Conservation (phyloP, 2,797 vertebrate species). For the Oryzias sinensis region DNA sequence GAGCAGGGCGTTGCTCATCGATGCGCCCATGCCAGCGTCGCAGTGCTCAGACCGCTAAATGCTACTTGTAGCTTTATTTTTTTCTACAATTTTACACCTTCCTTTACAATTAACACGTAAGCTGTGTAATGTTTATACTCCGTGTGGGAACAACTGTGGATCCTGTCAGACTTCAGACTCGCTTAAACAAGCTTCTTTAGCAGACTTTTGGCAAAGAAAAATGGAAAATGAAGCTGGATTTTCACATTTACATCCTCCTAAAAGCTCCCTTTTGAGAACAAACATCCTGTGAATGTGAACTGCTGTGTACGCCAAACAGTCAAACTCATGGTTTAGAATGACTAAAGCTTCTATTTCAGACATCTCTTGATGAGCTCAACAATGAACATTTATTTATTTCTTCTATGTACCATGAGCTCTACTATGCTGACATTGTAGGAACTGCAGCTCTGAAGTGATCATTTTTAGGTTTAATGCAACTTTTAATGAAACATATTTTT, state of each 20-base stretch:
- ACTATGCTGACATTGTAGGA: slow-evolving; percentile 1
- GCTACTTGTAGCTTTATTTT: no score
- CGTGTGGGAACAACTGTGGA: background rate
- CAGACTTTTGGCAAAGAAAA: slow-evolving; percentile 1
- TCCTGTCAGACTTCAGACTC: slow-evolving; percentile 6
- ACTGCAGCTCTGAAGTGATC: slow-evolving; percentile 2
- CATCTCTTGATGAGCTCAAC: slow-evolving; percentile 18
- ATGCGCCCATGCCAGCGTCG: no score
- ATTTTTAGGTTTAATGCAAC: slow-evolving; percentile 3
- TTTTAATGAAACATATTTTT: no score
- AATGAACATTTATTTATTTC: slow-evolving; percentile 7
- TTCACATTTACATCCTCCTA: slow-evolving; percentile 1
- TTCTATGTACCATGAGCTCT: slow-evolving; percentile 1
- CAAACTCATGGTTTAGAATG: slow-evolving; percentile 7
- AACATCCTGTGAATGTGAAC: slow-evolving; percentile 13
- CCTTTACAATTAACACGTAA: background rate
- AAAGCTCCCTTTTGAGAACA: slow-evolving; percentile 1
- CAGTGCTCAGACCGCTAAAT: no score
- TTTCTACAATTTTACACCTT: background rate
- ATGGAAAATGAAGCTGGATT: no score
- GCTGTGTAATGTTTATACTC: slow-evolving; percentile 3
- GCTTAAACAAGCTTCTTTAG: slow-evolving; percentile 9
- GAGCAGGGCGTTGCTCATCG: no score
- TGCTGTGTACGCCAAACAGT: slow-evolving; percentile 9
- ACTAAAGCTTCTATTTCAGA: slow-evolving; percentile 13